Base-by-base conservation (phyloP, 92 coral and sea anemone genomes). In the Diadumene lineata region DNA sequence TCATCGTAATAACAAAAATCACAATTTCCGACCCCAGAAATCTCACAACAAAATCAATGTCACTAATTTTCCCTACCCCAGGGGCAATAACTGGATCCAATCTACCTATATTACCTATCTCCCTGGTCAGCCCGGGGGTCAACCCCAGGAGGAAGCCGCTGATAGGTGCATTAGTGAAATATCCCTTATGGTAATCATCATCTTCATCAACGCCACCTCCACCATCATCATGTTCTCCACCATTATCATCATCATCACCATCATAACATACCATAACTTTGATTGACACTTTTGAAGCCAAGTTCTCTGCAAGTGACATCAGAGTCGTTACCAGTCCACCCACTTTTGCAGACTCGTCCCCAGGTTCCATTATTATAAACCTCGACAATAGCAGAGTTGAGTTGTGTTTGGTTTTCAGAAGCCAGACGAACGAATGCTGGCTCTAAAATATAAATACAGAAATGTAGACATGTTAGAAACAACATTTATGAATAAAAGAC, bases 351-450 rank as follows among this genome's bases (percentile, higher is more conserved):
- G 29, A 91, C 90, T 50, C 77, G 81, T 30, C 85, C 70, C 97
- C 97, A 91, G 64, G 44, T 72, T 27, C 81, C 88, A 72, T 81
- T 77, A 30, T 77, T 62, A 66, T 86, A 91, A 2, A 91, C 75
- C 58, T 81, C 85, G 27, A 91, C 97, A 33, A 68, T 69, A 43
- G 92, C 97, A 13, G 29, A 28, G 25, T 70, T 43, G 77, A 84
- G 84, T 1, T 60, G n/a, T 4, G 62, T 34, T n/a, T 83, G 82
- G 25, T 70, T 63, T 34, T 26, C 30, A 18, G 90, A 81, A 43
- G 88, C 83, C 13, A 87, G 72, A 69, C 88, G 81, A 60, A 86
- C 86, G 71, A 81, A 83, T 60, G 89, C 81, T 22, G 98, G 90
- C 29, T 19, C 91, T 82, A 19, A 11, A 60, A 25, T 60, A 60